phyloP scores from a whole-genome alignment of 1,140 invertebrate genomes.

The Papilio polytes region DNA sequence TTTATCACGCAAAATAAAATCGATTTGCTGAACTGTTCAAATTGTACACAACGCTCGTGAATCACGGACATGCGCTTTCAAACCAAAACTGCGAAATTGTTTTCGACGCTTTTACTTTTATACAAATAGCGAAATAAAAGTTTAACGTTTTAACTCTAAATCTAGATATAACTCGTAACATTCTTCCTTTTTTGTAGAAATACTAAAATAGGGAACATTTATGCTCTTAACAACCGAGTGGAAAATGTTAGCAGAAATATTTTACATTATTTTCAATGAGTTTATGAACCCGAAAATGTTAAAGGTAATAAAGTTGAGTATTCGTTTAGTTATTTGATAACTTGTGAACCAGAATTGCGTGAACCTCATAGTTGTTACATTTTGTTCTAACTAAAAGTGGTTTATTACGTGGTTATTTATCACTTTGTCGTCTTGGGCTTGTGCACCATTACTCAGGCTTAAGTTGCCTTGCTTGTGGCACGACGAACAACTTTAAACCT shows the following conservation, averaged over 20 bases:
- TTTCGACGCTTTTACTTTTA: conserved; percentile 23
- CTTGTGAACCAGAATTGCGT: not conserved
- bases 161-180: not conserved
- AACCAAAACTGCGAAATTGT: conserved; percentile 14
- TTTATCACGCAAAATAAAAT: conserved; percentile 8
- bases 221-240: not conserved
- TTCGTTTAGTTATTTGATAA: not conserved
- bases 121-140: conserved; percentile 15
- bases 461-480: conserved; percentile 33
- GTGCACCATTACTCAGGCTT: conserved; percentile 39
- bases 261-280: not conserved
- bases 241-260: not conserved
- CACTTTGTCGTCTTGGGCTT: conserved; percentile 39
- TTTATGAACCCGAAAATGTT: not conserved
- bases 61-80: conserved; percentile 20
- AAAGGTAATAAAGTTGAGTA: not conserved
- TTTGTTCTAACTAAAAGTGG: conserved; percentile 25
- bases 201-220: not conserved
- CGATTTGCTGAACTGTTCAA: conserved; percentile 20
- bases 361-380: conserved; percentile 24
- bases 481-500: conserved; percentile 26
- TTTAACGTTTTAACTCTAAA: conserved; percentile 20
- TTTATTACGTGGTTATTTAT: conserved; percentile 38
- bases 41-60: conserved; percentile 26
- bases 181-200: not conserved